Base-by-base conservation (phyloP, 2,888 invertebrate genomes). In the Orthosia gracilis region DNA sequence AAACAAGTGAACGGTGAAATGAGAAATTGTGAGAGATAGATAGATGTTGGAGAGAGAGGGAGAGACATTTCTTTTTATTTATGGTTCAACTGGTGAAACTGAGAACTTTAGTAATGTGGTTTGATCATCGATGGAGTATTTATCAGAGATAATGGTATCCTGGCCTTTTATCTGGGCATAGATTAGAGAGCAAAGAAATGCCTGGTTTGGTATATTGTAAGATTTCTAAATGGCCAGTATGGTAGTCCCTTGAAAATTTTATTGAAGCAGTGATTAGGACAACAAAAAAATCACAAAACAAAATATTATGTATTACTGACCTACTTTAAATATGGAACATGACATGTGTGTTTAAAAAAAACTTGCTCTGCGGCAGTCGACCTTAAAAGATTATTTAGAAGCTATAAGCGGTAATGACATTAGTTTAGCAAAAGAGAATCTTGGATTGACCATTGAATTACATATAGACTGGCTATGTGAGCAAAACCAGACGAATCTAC, bases 1-100 rank as follows among this genome's bases (percentile, higher is more conserved):
- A 96, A 96, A 94, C 96, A 94, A 95, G 96, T 96, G 96, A 96
- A 95, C 96, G 96, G 96, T 96, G 96, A 96, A 96, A 96, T 95
- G 95, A 95, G 95, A 96, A 96, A 96, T 96, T 95, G 94, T 94
- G 93, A 91, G 93, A 94, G 95, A 96, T 89, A 89, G 92, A 88
- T 88, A 85, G 91, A 91, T 87, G 91, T 87, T 75, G 72, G 94
- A 96, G 76, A 78, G 93, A 86, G 96, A 96, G 73, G 83, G 92
- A 74, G 80, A 89, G 85, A 87, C 93, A 93, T 93, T 94, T 94
- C 93, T 94, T 94, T 94, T 93, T 89, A 89, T 94, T 93, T 89
- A 89, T 88, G 89, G 88, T 87, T 81, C 84, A 78, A 85, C 90
- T 80, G 86, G 88, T 75, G 80, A 86, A 81, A 88, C 89, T 91